These are phyloP conservation scores for Drymodes brunneopygia DNA, from an alignment of 2,113 vertebrate genomes.

Conservation along the genomic window DNA sequence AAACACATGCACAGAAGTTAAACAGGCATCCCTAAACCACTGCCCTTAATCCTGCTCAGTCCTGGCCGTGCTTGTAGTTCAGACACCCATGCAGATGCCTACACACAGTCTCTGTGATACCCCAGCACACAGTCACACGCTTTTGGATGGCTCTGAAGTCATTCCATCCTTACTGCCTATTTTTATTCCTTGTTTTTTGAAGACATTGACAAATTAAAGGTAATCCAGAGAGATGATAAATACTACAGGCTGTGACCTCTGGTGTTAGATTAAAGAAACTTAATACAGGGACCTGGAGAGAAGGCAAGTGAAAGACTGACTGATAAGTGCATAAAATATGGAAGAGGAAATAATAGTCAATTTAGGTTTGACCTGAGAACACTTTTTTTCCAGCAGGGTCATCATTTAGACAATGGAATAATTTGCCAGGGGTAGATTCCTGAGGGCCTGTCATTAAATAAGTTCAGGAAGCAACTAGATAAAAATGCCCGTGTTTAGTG, in stretches of 20 bases:
- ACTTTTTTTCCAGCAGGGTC: background rate
- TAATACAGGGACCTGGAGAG: conserved; percentile 7
- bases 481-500: background rate
- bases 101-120: background rate
- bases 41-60: background rate
- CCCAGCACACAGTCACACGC: background rate
- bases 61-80: background rate
- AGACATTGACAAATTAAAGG: conserved; percentile 36
- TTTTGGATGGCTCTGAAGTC: background rate
- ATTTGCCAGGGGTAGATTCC: conserved; percentile 28
- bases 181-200: conserved; percentile 3
- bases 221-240: conserved; percentile 17
- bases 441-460: conserved; percentile 9
- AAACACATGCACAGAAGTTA: background rate
- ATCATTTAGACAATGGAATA: conserved; percentile 50
- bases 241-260: conserved; percentile 26
- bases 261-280: conserved; percentile 32
- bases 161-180: background rate
- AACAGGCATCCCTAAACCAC: background rate
- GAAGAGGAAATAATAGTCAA: conserved; percentile 41
- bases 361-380: background rate
- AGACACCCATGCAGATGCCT: background rate
- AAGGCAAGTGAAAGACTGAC: conserved; percentile 1
- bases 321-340: conserved; percentile 25
- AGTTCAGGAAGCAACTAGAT: conserved; percentile 16